Percentiles rank a stretch among this genome's conserved stretches.
These are phyloP conservation scores for Drosophila ananassae DNA, from an alignment of 1,140 invertebrate genomes.

Conservation along the genomic window DNA sequence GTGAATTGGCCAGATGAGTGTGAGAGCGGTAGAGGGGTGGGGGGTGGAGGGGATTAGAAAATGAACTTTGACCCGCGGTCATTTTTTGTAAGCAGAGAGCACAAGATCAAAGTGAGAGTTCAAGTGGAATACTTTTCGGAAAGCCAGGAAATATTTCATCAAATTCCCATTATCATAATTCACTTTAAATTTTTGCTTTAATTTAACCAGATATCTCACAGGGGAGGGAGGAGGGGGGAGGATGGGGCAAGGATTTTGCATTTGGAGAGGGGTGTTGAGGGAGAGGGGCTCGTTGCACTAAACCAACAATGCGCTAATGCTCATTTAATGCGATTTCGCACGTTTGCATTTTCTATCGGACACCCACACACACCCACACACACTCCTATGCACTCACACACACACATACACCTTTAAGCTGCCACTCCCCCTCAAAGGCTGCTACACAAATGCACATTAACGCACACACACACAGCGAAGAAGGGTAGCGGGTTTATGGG, in stretches of 20 bases:
- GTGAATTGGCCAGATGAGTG: neutral
- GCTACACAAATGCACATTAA: slow-evolving; percentile 9
- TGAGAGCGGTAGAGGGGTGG: no score
- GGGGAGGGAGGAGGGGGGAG: neutral
- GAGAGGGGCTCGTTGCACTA: slow-evolving; percentile 27
- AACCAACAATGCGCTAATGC: slow-evolving; percentile 78
- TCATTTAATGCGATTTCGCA: slow-evolving; percentile 81
- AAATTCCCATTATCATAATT: slow-evolving; percentile 19
- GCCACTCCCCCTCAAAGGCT: slow-evolving; percentile 1
- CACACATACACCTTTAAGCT: slow-evolving; percentile 21
- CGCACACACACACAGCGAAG: neutral
- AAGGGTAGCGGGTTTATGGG: neutral
- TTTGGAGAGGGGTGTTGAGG: neutral
- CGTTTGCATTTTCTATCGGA: slow-evolving; percentile 73
- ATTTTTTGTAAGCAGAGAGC: slow-evolving; percentile 19
- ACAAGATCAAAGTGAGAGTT: slow-evolving; percentile 44
- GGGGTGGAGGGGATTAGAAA: slow-evolving; percentile 4
- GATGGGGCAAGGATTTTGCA: neutral
- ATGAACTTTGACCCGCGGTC: slow-evolving; percentile 65
- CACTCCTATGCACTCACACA: slow-evolving; percentile 5
- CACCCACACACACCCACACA: slow-evolving; percentile 23
- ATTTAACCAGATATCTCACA: slow-evolving; percentile 4
- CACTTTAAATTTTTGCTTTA: slow-evolving; percentile 40
- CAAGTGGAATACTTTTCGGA: neutral
- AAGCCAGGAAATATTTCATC: neutral